Percentiles rank a stretch among this genome's conserved stretches.
Evolutionary conservation across 2,113 vertebrate genomes (phyloP).

Genomic region (Mastomys natalensis): DNA sequence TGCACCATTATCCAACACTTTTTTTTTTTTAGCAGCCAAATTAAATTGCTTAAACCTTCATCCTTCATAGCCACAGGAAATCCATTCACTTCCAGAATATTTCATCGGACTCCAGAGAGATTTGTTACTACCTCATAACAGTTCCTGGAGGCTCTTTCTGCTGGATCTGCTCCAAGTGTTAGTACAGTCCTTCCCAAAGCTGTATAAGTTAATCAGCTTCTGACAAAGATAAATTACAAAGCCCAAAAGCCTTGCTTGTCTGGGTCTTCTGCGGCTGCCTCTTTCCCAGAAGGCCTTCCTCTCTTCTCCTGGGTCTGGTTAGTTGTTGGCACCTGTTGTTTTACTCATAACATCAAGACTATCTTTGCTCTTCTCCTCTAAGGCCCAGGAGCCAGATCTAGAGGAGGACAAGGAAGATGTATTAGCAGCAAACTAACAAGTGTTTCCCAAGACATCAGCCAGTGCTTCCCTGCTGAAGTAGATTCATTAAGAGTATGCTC

Average conservation of each 20-base stretch:
- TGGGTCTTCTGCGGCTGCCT: neutral
- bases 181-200: conserved; percentile 19
- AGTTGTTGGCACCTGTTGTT: neutral
- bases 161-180: conserved; percentile 26
- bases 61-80: conserved; percentile 48
- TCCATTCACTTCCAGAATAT: conserved; percentile 32
- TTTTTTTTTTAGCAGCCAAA: conserved; percentile 40
- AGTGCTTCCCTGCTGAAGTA: neutral
- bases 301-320: neutral
- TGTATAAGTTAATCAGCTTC: neutral
- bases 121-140: conserved; percentile 18
- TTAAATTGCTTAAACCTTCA: conserved; percentile 45
- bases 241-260: neutral
- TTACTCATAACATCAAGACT: neutral
- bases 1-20: neutral
- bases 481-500: neutral
- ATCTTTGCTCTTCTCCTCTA: neutral
- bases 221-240: conserved; percentile 15
- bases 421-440: conserved; percentile 25
- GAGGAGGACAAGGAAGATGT: neutral
- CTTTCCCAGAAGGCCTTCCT: neutral
- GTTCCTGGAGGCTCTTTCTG: conserved; percentile 45
- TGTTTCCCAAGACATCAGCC: neutral
- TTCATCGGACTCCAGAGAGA: conserved; percentile 17
- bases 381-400: neutral